Base-by-base conservation (phyloP, 2,888 invertebrate species). In the Amphimallon solstitiale region DNA sequence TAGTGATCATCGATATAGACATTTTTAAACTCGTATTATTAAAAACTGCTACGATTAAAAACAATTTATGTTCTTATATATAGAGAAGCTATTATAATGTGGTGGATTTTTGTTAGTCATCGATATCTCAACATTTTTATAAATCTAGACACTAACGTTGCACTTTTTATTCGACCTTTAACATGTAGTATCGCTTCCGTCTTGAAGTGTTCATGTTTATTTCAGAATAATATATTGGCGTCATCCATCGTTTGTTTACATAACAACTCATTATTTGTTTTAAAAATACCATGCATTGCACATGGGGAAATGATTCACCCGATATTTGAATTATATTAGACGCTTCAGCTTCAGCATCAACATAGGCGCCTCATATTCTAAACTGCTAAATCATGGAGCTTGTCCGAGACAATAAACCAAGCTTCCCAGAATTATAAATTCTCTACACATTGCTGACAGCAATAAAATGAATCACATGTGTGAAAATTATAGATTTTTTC, bases 391-490 rank as follows among this genome's bases (percentile, higher is more conserved):
- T n/a, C n/a, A n/a, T n/a, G n/a, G n/a, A n/a, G n/a, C n/a, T n/a
- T n/a, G 15, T 12, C 49, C 17, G 5, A 2, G 17, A 10, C 12
- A 19, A 52, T 17, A n/a, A 52, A 38, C 21, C 3, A 14, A 23
- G 12, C 2, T 56, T 40, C 21, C 14, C 17, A 14, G 12, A 23
- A 52, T 56, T 56, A 56, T 56, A 40, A 56, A 56, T 56, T 56
- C 56, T 23, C 21, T 12, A 9, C 56, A 23, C 56, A 40, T 1
- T 40, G 10, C 15, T n/a, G 14, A 14, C 21, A 40, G 56, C 56
- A 56, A 56, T 56, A 56, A 56, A 56, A 56, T 56, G 40, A 56
- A 56, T 40, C 56, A 56, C 56, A 56, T 40, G 56, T 56, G 56
- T 56, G 56, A 56, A 56, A 56, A 56, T 56, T 56, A 56, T 40